Conservation (phyloP, 2,113 vertebrate species). For the Chiloscyllium plagiosum region DNA sequence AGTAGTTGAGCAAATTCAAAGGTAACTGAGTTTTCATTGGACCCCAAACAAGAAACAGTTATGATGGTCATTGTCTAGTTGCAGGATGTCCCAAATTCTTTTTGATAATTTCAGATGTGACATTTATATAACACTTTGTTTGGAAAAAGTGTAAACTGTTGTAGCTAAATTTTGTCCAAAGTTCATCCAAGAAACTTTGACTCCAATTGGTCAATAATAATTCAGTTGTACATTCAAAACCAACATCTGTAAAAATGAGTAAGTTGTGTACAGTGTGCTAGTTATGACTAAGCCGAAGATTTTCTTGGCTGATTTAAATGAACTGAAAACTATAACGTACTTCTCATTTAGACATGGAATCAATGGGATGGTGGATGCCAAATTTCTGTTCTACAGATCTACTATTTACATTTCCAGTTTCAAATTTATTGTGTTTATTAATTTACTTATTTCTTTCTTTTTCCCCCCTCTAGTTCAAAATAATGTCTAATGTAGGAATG, state of each 20-base stretch:
- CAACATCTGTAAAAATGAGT: not conserved
- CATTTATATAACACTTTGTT: not conserved
- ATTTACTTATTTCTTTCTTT: not conserved
- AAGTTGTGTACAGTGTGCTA: not conserved
- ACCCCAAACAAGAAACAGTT: not conserved
- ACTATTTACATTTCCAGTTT: not conserved
- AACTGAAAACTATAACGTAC: not conserved
- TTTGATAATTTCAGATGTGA: no score
- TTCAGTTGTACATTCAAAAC: not conserved
- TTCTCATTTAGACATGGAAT: not conserved
- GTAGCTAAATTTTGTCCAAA: not conserved
- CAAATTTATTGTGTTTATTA: not conserved
- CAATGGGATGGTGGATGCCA: not conserved
- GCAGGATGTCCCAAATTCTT: not conserved
- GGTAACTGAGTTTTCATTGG: not conserved
- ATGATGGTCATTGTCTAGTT: not conserved
- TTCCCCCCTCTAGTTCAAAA: not conserved
- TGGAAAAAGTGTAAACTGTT: not conserved
- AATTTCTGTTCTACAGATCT: not conserved
- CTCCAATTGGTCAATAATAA: not conserved
- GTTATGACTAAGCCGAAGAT: not conserved
- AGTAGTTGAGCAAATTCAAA: not conserved
- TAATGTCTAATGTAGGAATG: not conserved
- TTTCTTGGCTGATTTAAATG: not conserved
- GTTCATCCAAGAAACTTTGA: not conserved